A percentile compares a stretch with the other conserved stretches of the same genome.
Evolutionary conservation across 2,113 vertebrate genomes (phyloP).

Genomic region (Indri indri): DNA sequence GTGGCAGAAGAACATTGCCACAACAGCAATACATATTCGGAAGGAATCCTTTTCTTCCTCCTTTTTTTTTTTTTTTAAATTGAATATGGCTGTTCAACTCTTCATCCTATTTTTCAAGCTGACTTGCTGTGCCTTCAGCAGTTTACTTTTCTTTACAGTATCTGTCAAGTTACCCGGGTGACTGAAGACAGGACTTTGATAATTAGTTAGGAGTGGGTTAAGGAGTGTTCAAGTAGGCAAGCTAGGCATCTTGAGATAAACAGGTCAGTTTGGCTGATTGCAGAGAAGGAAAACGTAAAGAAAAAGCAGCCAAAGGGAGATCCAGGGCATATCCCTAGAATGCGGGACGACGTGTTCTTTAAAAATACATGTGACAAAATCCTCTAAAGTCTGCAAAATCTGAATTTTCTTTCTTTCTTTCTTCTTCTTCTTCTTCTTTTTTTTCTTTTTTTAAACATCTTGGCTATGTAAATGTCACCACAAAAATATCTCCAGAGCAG

Average conservation of each 20-base stretch:
- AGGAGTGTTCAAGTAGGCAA: slow-evolving; percentile 17
- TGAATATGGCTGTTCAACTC: slow-evolving; percentile 81
- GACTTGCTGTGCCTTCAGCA: slow-evolving; percentile 73
- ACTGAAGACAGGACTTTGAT: slow-evolving; percentile 82
- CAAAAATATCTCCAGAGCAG: slow-evolving; percentile 65
- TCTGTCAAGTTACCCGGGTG: slow-evolving; percentile 77
- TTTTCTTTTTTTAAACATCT: background rate
- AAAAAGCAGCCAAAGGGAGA: slow-evolving; percentile 62
- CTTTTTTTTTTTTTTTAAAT: slow-evolving; percentile 64
- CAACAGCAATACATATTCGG: slow-evolving; percentile 82
- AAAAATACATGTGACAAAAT: slow-evolving; percentile 54
- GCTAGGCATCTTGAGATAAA: slow-evolving; percentile 61
- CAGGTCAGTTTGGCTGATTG: slow-evolving; percentile 72
- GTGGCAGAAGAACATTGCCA: slow-evolving; percentile 80
- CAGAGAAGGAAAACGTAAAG: slow-evolving; percentile 46
- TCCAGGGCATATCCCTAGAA: slow-evolving; percentile 13
- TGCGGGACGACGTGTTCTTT: slow-evolving; percentile 54
- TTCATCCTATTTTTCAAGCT: slow-evolving; percentile 76
- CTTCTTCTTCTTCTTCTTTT: background rate
- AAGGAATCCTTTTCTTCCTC: slow-evolving; percentile 76
- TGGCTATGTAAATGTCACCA: slow-evolving; percentile 69
- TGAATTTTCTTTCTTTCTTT: background rate
- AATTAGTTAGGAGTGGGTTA: slow-evolving; percentile 68
- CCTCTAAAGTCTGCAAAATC: slow-evolving; percentile 47
- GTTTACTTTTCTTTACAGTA: slow-evolving; percentile 77